A percentile compares a stretch with the other conserved stretches of the same genome.
Conservation (phyloP, 2,888 invertebrate species). For the Agriotes lineatus region DNA sequence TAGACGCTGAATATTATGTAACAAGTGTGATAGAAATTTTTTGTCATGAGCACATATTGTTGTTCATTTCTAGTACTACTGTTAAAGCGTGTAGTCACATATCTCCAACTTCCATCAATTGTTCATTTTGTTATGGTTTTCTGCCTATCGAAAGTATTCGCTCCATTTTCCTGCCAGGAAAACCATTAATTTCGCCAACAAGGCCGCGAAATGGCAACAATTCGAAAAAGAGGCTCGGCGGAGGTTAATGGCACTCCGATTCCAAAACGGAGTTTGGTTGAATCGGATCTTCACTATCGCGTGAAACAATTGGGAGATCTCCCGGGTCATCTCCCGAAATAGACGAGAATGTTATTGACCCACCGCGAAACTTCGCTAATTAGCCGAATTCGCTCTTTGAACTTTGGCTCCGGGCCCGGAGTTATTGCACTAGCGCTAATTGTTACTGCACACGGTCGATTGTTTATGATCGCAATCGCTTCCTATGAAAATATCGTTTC, state of each 20-base stretch:
- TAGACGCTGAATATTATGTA: too few relatives aligned
- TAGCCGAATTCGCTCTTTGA: slow-evolving; percentile 26
- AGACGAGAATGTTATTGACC: slow-evolving; percentile 21
- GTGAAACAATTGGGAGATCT: slow-evolving; percentile 19
- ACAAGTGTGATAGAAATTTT: too few relatives aligned
- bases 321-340: slow-evolving; percentile 18
- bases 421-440: neutral
- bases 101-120: too few relatives aligned
- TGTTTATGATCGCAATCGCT: neutral
- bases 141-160: too few relatives aligned
- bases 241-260: slow-evolving; percentile 11
- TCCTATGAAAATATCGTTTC: neutral
- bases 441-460: neutral
- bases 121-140: too few relatives aligned
- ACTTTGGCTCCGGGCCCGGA: slow-evolving; percentile 1
- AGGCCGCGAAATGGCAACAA: too few relatives aligned
- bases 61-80: too few relatives aligned
- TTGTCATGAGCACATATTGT: too few relatives aligned
- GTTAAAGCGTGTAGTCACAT: too few relatives aligned
- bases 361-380: slow-evolving; percentile 19
- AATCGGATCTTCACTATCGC: slow-evolving; percentile 20
- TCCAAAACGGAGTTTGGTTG: neutral
- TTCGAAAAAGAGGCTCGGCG: too few relatives aligned
- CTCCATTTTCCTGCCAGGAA: too few relatives aligned
- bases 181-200: too few relatives aligned